Base-by-base conservation (phyloP, 2,113 vertebrate species). In the Sula dactylatra region DNA sequence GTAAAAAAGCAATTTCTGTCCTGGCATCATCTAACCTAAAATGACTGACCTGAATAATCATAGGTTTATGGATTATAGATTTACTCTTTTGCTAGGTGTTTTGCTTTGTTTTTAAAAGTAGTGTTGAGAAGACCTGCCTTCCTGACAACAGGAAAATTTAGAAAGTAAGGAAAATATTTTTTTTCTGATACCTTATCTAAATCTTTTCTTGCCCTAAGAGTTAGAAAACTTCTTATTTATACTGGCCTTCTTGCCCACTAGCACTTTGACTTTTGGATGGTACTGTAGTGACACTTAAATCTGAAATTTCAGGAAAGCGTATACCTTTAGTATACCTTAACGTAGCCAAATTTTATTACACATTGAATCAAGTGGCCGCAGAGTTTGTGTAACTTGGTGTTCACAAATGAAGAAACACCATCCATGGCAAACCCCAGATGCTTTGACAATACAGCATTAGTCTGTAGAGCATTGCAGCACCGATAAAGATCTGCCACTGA, bases 401-500 rank as follows among this genome's bases (percentile, higher is more conserved):
- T 90, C 45, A 58, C 54, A 93, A 78, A 58, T 76, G 70, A 95
- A 87, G 45, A 72, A 91, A 87, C 42, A 72, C 62, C 0, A 0
- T 82, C 73, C 54, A 45, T 72, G 64, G 69, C 81, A 94, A 95
- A 97, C 84, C 11, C 42, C 66, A 90, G 88, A 85, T 13, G 20
- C 66, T 94, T 72, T 87, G 78, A 96, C 78, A 95, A 76, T 66
- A 61, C 7, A 8, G 40, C 45, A 77, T 85, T 91, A 91, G 73
- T 82, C 45, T 3, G 0, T 77, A 49, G 42, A 93, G 58, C 52
- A 45, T 91, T 84, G 40, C 49, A 89, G 58, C 74, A 40, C 77
- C 70, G 80, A 86, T 81, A 92, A 90, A 90, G 76, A 82, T 94
- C 73, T 91, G 58, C 78, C 24, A 55, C 86, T 80, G 84, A 95